These are phyloP conservation scores for Chrysogorgia sp. DNA, from an alignment of 92 coral and sea anemone species.

Conservation along the genomic window DNA sequence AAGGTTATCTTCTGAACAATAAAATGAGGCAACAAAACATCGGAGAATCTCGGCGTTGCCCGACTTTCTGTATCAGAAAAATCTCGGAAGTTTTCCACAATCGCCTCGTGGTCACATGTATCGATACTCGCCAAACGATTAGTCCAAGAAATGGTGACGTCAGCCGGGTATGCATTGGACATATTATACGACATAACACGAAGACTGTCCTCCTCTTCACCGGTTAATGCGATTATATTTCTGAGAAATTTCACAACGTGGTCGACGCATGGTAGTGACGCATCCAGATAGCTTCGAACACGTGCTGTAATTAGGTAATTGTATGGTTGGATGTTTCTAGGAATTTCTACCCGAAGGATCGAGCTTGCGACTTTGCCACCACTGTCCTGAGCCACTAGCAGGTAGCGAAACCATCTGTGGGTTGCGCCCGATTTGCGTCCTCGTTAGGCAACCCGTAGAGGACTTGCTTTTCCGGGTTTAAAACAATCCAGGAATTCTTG, in stretches of 20 bases:
- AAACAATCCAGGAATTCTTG: slow-evolving; percentile 41
- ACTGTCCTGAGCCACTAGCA: slow-evolving; percentile 49
- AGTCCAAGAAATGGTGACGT: slow-evolving; percentile 47
- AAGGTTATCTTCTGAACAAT: slow-evolving; percentile 8
- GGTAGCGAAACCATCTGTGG: slow-evolving; percentile 33
- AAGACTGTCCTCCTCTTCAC: slow-evolving; percentile 19
- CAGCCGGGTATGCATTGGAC: slow-evolving; percentile 33
- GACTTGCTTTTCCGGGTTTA: slow-evolving; percentile 40
- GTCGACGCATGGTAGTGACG: slow-evolving; percentile 27
- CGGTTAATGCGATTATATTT: slow-evolving; percentile 21
- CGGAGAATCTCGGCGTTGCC: slow-evolving; percentile 21
- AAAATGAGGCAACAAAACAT: slow-evolving; percentile 37
- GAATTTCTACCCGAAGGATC: slow-evolving; percentile 9
- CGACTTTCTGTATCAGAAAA: slow-evolving; percentile 18
- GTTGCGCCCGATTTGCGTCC: slow-evolving; percentile 12
- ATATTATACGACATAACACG: slow-evolving; percentile 39
- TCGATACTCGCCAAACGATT: slow-evolving; percentile 24
- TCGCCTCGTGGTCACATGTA: slow-evolving; percentile 31
- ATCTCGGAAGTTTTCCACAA: slow-evolving; percentile 5
- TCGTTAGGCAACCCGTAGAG: slow-evolving; percentile 46
- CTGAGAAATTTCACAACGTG: slow-evolving; percentile 30
- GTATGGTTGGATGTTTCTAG: background rate
- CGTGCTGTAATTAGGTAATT: slow-evolving; percentile 44
- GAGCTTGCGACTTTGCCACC: slow-evolving; percentile 36
- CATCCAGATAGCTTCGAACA: slow-evolving; percentile 38